Base-by-base conservation (phyloP, 1,140 invertebrate species). In the Megathymus violae region DNA sequence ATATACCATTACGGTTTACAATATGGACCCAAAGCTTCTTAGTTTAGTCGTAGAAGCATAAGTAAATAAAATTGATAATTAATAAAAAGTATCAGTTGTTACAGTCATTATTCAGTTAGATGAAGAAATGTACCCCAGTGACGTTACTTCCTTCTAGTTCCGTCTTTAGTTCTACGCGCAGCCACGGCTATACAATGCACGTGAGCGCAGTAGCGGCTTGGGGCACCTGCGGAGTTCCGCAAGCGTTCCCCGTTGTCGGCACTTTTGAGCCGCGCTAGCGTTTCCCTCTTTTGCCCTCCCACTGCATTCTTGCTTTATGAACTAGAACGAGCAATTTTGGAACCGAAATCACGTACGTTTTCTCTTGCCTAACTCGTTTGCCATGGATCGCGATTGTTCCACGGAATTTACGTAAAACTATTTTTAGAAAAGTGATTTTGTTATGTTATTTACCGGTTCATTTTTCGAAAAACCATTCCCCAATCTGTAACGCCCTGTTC, bases 271-370 rank as follows among this genome's bases (percentile, higher is more conserved):
- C 65, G 61, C 72, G 70, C 58, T 64, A 74, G 67, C 71, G 67
- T 74, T 78, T 76, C 74, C 61, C 59, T 69, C 77, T 78, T 80
- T 80, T 78, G 73, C 71, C 46, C 43, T 47, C 61, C 43, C 59
- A 52, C 62, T 69, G 69, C 76, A 74, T 82, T 76, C 78, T 71
- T 71, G 66, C 75, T 77, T 75, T 80, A 72, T 67, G 61, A 66
- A 67, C 64, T 75, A 76, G 69, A 61, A 63, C 43, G 54, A 36
- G 46, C 65, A 47, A 69, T 78, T 70, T 72, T 70, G 71, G 34
- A 27, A 40, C 58, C 34, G 6, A 31, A 62, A 50, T 51, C 31
- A 51, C 31, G 27, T 31, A 31, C 27, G 27, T 31, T 31, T 31
- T 31, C 27, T 60, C 60, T 54, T 61, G 62, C 46, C 16, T 22